Base-by-base conservation (phyloP, 2,888 invertebrate genomes). In the Meghimatium bilineatum region DNA sequence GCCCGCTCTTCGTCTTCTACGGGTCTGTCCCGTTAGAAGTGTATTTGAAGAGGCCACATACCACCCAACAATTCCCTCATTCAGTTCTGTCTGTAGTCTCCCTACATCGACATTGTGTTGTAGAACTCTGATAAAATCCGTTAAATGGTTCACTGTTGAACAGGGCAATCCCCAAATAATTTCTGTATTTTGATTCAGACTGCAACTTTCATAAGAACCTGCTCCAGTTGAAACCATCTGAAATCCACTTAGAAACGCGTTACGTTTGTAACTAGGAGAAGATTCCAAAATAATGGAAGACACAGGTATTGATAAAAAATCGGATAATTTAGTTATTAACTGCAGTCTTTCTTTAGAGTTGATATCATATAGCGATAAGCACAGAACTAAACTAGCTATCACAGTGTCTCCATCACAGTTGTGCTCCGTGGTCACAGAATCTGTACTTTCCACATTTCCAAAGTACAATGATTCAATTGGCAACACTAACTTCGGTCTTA, bases 91-190 rank as follows among this genome's bases (percentile, higher is more conserved):
- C n/a, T 81, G 74, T 6, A 88, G 79, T 10, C 88, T 56, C 29
- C 88, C 88, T 36, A 82, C 87, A 34, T 85, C 83, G 10, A 88
- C 85, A 69, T 87, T 88, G 67, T 88, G 88, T 36, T 89, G 85
- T 26, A 89, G 77, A 34, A 88, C 83, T 52, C 82, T 80, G 38
- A 78, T 69, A 83, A 87, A 88, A 75, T 87, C 86, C 8, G 75
- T 72, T 32, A 88, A 34, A 56, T 87, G 86, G 67, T 78, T 83
- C 32, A 86, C 82, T 1, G 85, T 78, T 12, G 84, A 69, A 72
- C 87, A 88, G 8, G 86, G 66, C 29, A 88, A 75, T 34, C 75
- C 75, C 88, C 88, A 88, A 10, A 87, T 72, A 0, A 88, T 63
- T 79, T 88, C 88, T 8, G 84, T 71, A 38, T 83, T 84, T 23